phyloP scores from a whole-genome alignment of 2,888 invertebrate genomes.

The Platerodrilus igneus region DNA sequence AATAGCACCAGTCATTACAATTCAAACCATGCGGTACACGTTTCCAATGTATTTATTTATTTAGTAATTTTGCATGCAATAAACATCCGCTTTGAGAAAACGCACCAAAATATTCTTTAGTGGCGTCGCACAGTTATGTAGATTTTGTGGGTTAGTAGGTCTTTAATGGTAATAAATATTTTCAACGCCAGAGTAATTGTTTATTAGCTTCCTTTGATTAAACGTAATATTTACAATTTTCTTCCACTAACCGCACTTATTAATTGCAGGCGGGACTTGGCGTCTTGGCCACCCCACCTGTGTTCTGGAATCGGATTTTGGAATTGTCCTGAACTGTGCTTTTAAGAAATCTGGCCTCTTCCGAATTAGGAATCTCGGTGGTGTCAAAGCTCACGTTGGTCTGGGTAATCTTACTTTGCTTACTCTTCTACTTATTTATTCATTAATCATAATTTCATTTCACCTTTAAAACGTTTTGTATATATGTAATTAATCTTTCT shows the following conservation, averaged over 20 bases:
- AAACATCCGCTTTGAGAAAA: no score
- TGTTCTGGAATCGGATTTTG: constrained; percentile 84
- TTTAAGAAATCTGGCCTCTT: constrained; percentile 89
- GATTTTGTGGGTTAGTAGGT: constrained; percentile 22
- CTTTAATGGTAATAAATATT: constrained; percentile 12
- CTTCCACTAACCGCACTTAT: constrained; percentile 34
- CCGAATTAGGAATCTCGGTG: constrained; percentile 85
- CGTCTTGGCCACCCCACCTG: constrained; percentile 69
- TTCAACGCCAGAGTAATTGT: no score
- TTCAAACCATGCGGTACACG: no score
- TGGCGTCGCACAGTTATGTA: constrained; percentile 14
- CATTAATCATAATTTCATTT: constrained; percentile 14
- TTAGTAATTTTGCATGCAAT: no score
- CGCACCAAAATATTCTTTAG: no score
- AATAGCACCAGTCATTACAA: no score
- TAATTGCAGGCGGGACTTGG: constrained; percentile 57
- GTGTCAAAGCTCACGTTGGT: constrained; percentile 84
- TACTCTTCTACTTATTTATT: constrained; percentile 20
- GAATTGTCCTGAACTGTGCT: constrained; percentile 85
- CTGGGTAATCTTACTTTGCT: constrained; percentile 62
- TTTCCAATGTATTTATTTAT: no score
- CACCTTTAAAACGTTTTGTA: constrained; percentile 17
- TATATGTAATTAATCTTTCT: constrained; percentile 12
- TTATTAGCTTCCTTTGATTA: no score
- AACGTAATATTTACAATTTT: no score